Percentiles rank a stretch among this genome's conserved stretches.
Evolutionary conservation across 2,797 vertebrate species (phyloP).

Genomic region (Loriculus beryllinus): DNA sequence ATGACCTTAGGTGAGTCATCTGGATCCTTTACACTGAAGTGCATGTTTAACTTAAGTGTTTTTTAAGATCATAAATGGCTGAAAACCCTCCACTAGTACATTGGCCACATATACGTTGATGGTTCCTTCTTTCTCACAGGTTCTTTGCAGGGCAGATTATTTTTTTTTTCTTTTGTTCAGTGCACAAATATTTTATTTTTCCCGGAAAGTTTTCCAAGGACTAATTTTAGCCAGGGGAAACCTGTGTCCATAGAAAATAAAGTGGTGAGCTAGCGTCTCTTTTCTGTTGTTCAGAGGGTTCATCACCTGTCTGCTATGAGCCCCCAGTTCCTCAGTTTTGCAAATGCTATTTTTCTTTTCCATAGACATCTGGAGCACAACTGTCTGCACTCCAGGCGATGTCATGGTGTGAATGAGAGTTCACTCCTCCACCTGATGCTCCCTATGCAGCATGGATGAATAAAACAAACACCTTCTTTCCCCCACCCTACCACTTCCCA

Average conservation of each 20-base stretch:
- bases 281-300: not conserved
- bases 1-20: not conserved
- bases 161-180: not conserved
- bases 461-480: not conserved
- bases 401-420: not conserved
- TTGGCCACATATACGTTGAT: not conserved
- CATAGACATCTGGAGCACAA: not conserved
- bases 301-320: not conserved
- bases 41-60: not conserved
- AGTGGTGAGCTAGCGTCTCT: not conserved
- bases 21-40: not conserved
- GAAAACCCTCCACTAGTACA: not conserved
- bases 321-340: not conserved
- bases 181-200: not conserved
- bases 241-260: not conserved
- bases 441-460: not conserved
- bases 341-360: not conserved
- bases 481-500: not conserved
- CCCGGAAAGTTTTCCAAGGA: not conserved
- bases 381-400: not conserved
- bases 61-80: not conserved
- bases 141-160: not conserved
- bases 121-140: not conserved
- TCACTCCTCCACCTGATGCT: not conserved
- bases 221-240: not conserved